phyloP scores from a whole-genome alignment of 2,797 vertebrate species.

The Dallia pectoralis region DNA sequence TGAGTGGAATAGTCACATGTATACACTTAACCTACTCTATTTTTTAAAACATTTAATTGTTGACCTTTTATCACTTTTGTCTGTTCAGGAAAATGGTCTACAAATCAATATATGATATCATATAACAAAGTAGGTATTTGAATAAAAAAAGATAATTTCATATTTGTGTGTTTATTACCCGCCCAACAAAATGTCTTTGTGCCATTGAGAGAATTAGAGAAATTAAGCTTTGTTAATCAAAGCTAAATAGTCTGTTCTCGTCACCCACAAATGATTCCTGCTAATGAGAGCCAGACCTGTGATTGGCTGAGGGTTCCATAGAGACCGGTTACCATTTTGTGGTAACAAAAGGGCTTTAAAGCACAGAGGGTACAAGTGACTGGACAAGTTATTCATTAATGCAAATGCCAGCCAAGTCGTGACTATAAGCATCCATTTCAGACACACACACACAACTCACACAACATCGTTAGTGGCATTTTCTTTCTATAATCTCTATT shows the following conservation, averaged over 20 bases:
- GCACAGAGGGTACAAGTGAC: conserved; percentile 83
- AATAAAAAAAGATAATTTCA: conserved; percentile 21
- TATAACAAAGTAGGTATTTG: conserved; percentile 4
- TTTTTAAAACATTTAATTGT: not conserved
- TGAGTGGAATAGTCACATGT: too few species aligned
- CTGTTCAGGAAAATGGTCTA: not conserved
- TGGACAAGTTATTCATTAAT: conserved; percentile 93
- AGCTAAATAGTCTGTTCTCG: conserved; percentile 89
- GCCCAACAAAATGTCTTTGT: conserved; percentile 8
- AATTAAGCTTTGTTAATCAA: conserved; percentile 87
- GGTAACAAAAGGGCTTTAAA: conserved; percentile 87
- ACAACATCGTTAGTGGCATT: too few species aligned
- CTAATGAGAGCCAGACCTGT: conserved; percentile 87
- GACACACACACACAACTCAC: too few species aligned
- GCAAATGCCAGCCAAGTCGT: conserved; percentile 91
- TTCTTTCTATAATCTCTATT: too few species aligned
- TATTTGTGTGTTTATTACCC: conserved; percentile 1
- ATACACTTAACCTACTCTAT: too few species aligned
- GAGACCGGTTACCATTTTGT: conserved; percentile 87
- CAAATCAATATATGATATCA: not conserved
- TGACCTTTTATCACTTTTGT: not conserved
- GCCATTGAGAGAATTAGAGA: conserved; percentile 44
- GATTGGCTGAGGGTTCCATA: conserved; percentile 83
- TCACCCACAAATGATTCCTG: conserved; percentile 86
- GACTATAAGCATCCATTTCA: conserved; percentile 78